Conservation (phyloP, 2,113 vertebrate genomes). For the Oryzias woworae region DNA sequence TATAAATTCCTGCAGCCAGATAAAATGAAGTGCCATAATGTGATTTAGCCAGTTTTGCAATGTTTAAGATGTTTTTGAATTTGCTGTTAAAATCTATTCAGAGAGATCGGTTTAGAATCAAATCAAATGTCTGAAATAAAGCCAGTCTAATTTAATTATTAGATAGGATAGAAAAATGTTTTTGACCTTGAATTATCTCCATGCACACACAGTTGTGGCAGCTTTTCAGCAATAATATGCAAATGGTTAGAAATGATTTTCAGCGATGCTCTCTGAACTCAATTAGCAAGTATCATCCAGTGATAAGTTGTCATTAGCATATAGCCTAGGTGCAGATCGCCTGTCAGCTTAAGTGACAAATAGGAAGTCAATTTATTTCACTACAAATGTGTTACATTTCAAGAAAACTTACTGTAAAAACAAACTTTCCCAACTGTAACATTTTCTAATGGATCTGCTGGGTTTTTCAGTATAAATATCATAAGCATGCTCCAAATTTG, state of each 20-base stretch:
- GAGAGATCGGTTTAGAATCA: slow-evolving; percentile 39
- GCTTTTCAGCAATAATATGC: slow-evolving; percentile 60
- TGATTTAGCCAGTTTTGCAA: neutral
- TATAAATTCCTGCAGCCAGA: slow-evolving; percentile 7
- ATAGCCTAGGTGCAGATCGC: slow-evolving; percentile 35
- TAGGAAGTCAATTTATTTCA: slow-evolving; percentile 19
- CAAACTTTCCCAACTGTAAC: slow-evolving; percentile 48
- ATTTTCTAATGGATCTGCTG: slow-evolving; percentile 49
- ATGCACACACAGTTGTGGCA: slow-evolving; percentile 37
- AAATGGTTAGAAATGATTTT: slow-evolving; percentile 70
- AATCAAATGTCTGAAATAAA: slow-evolving; percentile 50
- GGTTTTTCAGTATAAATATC: slow-evolving; percentile 49
- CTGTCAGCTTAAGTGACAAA: slow-evolving; percentile 9
- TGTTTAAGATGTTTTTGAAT: neutral
- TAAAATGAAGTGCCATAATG: slow-evolving; percentile 4
- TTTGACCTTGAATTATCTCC: slow-evolving; percentile 73
- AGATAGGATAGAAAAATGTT: slow-evolving; percentile 39
- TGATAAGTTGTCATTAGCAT: slow-evolving; percentile 75
- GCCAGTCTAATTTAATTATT: slow-evolving; percentile 65
- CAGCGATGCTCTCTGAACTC: slow-evolving; percentile 71
- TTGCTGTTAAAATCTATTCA: slow-evolving; percentile 16
- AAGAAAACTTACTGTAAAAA: slow-evolving; percentile 25
- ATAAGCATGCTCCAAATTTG: slow-evolving; percentile 41
- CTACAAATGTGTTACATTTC: neutral
- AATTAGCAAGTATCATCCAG: slow-evolving; percentile 75